These are phyloP conservation scores for Eupithecia exiguata DNA, from an alignment of 2,888 invertebrate species.

Conservation along the genomic window DNA sequence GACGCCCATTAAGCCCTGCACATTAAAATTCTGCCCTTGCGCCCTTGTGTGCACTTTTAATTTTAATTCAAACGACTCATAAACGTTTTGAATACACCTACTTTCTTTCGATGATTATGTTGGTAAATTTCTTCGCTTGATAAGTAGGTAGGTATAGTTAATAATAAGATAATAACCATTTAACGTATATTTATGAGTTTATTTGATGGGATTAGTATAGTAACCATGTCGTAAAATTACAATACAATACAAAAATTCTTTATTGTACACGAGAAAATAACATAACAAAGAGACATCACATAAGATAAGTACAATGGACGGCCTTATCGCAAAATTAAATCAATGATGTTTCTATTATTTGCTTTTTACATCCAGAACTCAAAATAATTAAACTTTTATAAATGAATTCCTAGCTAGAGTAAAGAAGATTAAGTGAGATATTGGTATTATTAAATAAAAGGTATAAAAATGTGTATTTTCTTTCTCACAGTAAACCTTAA, in stretches of 20 bases:
- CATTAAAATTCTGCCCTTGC: slow-evolving; percentile 54
- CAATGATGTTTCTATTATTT: neutral
- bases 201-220: no score
- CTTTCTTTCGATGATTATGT: neutral
- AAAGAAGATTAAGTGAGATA: no score
- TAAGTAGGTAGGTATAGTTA: neutral
- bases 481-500: neutral
- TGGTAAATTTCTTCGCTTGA: neutral
- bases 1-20: slow-evolving; percentile 37
- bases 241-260: no score
- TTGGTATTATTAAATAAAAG: no score
- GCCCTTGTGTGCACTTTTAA: slow-evolving; percentile 50
- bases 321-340: no score
- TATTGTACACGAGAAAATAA: no score
- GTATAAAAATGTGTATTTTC: neutral
- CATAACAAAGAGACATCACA: no score
- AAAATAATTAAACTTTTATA: neutral
- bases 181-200: neutral
- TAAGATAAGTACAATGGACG: no score
- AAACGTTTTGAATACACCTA: slow-evolving; percentile 41
- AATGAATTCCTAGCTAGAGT: no score
- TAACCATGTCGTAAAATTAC: no score
- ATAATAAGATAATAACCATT: neutral
- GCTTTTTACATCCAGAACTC: neutral
- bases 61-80: slow-evolving; percentile 54